These are phyloP conservation scores for Philopedon plagiatum DNA, from an alignment of 2,888 invertebrate species.

Conservation along the genomic window DNA sequence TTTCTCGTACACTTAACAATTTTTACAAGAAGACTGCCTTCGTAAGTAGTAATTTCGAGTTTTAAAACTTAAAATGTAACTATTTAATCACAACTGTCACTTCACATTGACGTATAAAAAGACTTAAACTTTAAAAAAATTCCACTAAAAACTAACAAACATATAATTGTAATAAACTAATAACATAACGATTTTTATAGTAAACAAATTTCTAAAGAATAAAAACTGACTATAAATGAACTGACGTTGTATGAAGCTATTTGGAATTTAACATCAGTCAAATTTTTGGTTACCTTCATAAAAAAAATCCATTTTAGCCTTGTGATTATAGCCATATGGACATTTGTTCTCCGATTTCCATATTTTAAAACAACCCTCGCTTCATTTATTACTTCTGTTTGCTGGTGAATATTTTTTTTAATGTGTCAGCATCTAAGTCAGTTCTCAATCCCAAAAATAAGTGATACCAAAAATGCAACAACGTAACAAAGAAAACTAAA, in stretches of 20 bases:
- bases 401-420: neutral
- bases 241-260: no score
- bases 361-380: neutral
- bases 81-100: constrained; percentile 65
- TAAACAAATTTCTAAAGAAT: constrained; percentile 57
- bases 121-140: constrained; percentile 50
- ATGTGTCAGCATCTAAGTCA: constrained; percentile 11
- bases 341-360: no score
- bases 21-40: constrained; percentile 59
- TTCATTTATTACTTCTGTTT: neutral
- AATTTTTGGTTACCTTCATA: no score
- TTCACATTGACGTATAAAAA: constrained; percentile 51
- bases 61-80: constrained; percentile 60
- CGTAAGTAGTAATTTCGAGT: constrained; percentile 61
- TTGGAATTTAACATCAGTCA: neutral
- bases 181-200: constrained; percentile 67
- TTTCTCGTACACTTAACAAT: constrained; percentile 53
- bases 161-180: constrained; percentile 66
- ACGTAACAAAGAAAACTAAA: constrained; percentile 67
- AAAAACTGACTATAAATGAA: constrained; percentile 26
- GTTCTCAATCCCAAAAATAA: constrained; percentile 58
- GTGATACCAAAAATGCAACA: constrained; percentile 68
- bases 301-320: no score
- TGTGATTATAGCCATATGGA: no score
- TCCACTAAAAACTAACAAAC: constrained; percentile 69